Base-by-base conservation (phyloP, 2,113 vertebrate genomes). In the Pelecanus crispus region DNA sequence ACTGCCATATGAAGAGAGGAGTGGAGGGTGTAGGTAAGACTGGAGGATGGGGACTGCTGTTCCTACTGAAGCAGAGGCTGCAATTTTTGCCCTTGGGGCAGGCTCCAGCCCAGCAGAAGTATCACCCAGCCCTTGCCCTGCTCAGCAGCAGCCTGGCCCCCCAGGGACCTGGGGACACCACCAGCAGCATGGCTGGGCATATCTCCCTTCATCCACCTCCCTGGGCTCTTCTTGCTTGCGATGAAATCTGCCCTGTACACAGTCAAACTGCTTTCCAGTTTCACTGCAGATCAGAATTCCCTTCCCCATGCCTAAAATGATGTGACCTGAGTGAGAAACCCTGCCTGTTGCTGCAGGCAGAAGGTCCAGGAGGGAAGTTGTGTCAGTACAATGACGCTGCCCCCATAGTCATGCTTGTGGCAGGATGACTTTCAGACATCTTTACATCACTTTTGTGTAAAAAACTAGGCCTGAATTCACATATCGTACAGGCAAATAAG, bases 331-430 rank as follows among this genome's bases (percentile, higher is more conserved):
- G 16, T 32, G 31, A 58, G 63, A 12, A 44, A 17, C 2, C 29
- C 19, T 29, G 17, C 0, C 8, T 12, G 53, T 0, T 20, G 16
- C 9, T 38, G 18, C 24, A 53, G 67, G 53, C 40, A 80, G 66
- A 25, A 29, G 36, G 25, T 18, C 13, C 24, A 13, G 68, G 9
- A 36, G 34, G 34, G 68, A 36, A 25, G 31, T 1, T 25, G 47
- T 29, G 38, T 11, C 63, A 4, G 45, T 12, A 56, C 22, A 12
- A 10, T 0, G 47, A 10, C 13, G 63, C 42, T 74, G 42, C 9
- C 66, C 42, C 42, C 49, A 2, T 2, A 11, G 17, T 6, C 4
- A 0, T 6, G 19, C 36, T 81, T 1, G 0, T 3, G 7, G 36
- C 19, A 52, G 8, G 17, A 28, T 31, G 38, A 67, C 9, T 24